Evolutionary conservation across 2,888 invertebrate genomes (phyloP).

Genomic region (Podabrus alpinus): DNA sequence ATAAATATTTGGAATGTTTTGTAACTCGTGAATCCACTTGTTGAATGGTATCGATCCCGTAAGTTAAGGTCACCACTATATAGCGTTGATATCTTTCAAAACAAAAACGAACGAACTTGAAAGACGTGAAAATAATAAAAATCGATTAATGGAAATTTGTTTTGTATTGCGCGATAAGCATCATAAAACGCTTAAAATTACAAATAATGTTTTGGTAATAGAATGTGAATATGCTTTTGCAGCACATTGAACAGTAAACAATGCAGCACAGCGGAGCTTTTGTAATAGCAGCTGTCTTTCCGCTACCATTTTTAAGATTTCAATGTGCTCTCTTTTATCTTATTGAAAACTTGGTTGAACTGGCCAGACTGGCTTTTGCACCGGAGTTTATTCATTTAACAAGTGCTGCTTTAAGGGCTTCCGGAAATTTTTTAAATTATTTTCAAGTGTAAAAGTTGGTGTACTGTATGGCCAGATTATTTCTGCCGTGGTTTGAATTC

Average conservation of each 20-base stretch:
- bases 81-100: neutral
- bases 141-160: neutral
- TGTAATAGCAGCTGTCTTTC: neutral
- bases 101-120: neutral
- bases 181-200: neutral
- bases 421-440: too few relatives aligned
- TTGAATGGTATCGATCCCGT: neutral
- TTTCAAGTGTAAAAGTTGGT: too few relatives aligned
- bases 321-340: neutral
- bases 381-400: too few relatives aligned
- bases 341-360: neutral
- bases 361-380: too few relatives aligned
- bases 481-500: too few relatives aligned
- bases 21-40: neutral
- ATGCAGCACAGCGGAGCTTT: neutral
- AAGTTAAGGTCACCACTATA: neutral
- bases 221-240: too few relatives aligned
- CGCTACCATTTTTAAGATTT: neutral
- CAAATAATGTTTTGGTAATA: neutral
- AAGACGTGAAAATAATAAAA: neutral
- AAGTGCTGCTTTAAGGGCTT: too few relatives aligned
- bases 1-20: neutral
- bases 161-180: neutral
- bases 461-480: too few relatives aligned
- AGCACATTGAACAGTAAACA: neutral